Evolutionary conservation across 2,797 vertebrate species (phyloP).

Genomic region (Acipenser ruthenus): DNA sequence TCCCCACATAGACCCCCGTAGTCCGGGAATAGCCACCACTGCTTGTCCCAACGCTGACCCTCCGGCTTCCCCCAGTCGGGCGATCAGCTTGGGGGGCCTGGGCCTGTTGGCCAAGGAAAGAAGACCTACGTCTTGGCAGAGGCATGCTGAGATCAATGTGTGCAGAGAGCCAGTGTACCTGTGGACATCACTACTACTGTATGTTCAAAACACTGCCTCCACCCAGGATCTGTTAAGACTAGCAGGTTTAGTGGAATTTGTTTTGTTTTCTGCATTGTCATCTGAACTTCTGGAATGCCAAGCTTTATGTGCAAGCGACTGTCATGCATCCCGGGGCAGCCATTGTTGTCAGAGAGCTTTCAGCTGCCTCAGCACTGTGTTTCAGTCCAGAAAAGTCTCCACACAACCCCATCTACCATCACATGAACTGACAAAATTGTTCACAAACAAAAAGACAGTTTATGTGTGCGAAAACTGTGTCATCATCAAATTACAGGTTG

Average conservation of each 20-base stretch:
- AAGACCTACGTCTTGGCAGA: conserved; percentile 73
- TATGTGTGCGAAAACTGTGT: conserved; percentile 8
- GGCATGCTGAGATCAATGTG: conserved; percentile 56
- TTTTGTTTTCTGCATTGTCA: conserved; percentile 51
- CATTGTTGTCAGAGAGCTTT: conserved; percentile 48
- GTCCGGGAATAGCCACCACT: conserved; percentile 31
- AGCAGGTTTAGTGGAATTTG: conserved; percentile 33
- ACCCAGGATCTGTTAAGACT: conserved; percentile 42
- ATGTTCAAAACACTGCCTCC: conserved; percentile 13
- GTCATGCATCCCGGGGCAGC: conserved; percentile 30
- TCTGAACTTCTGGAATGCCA: conserved; percentile 69
- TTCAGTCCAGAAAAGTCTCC: conserved; percentile 57
- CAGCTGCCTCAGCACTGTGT: conserved; percentile 60
- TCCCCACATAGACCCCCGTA: conserved; percentile 61
- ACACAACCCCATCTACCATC: conserved; percentile 40
- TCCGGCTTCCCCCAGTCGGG: conserved; percentile 36
- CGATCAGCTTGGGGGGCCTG: conserved; percentile 42
- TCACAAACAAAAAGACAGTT: background rate
- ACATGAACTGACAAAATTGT: background rate
- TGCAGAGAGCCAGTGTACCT: conserved; percentile 32
- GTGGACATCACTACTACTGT: conserved; percentile 27
- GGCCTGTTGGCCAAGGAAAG: conserved; percentile 66
- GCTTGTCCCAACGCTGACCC: conserved; percentile 36
- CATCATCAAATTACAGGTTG: conserved; percentile 14
- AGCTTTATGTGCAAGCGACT: conserved; percentile 48